Conservation (phyloP, 2,797 vertebrate species). For the Lutjanus campechanus region DNA sequence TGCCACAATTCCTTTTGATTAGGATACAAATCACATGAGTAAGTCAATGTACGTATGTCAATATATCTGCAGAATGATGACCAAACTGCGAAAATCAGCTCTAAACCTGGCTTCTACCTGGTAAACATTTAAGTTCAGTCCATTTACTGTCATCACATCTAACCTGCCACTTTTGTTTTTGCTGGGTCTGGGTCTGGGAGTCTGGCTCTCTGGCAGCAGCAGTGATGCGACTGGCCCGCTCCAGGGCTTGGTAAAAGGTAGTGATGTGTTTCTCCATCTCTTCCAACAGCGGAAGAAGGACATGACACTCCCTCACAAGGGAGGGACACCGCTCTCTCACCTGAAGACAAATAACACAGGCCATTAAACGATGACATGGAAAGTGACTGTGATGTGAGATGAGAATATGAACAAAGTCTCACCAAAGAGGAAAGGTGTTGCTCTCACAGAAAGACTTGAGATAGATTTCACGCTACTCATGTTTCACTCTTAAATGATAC, state of each 20-base stretch:
- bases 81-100: neutral
- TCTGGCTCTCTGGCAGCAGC: constrained; percentile 85
- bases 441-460: neutral
- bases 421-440: neutral
- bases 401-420: constrained; percentile 1
- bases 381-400: constrained; percentile 9
- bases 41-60: neutral
- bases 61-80: neutral
- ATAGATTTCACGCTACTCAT: neutral
- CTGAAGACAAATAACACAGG: constrained; percentile 78
- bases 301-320: constrained; percentile 91
- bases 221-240: constrained; percentile 90
- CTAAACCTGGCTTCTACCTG: neutral
- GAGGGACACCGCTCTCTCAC: constrained; percentile 90
- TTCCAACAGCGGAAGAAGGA: constrained; percentile 90
- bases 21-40: neutral
- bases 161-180: constrained; percentile 82
- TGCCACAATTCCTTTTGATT: neutral
- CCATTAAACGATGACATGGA: neutral
- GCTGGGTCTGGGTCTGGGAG: constrained; percentile 68
- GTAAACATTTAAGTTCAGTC: neutral
- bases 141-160: constrained; percentile 25
- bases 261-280: constrained; percentile 95
- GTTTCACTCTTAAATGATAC: constrained; percentile 18
- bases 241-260: constrained; percentile 92